Conservation (phyloP, 2,888 invertebrate genomes). For the Petrolisthes manimaculis region DNA sequence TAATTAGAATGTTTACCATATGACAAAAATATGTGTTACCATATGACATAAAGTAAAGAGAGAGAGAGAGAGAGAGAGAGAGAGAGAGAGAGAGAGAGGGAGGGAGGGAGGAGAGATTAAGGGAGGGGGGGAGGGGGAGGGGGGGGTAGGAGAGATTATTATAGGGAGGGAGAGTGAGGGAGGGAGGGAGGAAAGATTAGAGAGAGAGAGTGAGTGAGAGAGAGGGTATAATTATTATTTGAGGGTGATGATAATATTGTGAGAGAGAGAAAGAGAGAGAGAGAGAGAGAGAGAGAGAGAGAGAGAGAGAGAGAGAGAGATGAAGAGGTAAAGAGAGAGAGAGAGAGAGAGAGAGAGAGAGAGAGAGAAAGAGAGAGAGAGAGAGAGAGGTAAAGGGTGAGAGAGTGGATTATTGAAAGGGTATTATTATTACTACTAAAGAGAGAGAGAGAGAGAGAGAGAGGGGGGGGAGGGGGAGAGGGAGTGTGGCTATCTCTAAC, state of each 20-base stretch:
- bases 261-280: background rate
- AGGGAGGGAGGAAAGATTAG: background rate
- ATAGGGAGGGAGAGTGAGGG: background rate
- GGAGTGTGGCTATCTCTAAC: too few relatives aligned
- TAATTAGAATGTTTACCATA: too few relatives aligned
- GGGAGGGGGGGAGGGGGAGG: background rate
- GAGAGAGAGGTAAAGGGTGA: background rate
- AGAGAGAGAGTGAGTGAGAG: background rate
- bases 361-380: background rate
- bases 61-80: constrained; percentile 11
- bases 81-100: constrained; percentile 7
- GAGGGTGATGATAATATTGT: background rate
- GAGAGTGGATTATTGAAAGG: background rate
- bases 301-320: background rate
- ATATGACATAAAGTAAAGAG: background rate
- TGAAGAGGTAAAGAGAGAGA: background rate
- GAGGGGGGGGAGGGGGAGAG: background rate
- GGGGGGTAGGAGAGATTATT: background rate
- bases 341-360: background rate
- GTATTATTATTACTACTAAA: background rate
- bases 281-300: background rate
- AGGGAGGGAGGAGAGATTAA: constrained; percentile 1
- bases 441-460: background rate
- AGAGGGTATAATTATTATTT: background rate
- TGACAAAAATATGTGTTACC: background rate